Evolutionary conservation across 2,888 invertebrate species (phyloP).

Genomic region (Theretra japonica): DNA sequence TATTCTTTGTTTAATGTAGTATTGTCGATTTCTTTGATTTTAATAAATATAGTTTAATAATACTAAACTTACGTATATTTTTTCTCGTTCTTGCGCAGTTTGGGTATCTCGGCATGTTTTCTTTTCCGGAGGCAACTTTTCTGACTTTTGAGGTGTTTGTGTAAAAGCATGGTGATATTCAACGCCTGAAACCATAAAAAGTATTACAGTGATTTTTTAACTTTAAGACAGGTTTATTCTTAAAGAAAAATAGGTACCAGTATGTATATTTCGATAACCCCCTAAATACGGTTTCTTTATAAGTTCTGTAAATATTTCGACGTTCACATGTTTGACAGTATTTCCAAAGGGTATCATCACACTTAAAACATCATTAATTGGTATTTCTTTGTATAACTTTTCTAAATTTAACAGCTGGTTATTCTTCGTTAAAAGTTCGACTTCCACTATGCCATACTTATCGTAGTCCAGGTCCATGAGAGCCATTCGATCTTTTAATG

Average conservation of each 20-base stretch:
- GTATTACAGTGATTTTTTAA: background rate
- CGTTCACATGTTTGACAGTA: constrained; percentile 72
- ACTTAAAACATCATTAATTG: constrained; percentile 73
- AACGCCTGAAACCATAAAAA: constrained; percentile 64
- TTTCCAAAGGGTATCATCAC: constrained; percentile 74
- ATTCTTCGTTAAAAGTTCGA: constrained; percentile 74
- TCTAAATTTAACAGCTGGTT: constrained; percentile 70
- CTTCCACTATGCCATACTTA: constrained; percentile 77
- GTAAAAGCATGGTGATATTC: constrained; percentile 93
- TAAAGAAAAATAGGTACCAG: constrained; percentile 69
- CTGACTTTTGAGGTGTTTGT: constrained; percentile 89
- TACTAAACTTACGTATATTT: constrained; percentile 67
- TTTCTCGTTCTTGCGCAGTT: constrained; percentile 84
- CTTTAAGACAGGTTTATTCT: background rate
- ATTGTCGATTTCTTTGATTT: background rate
- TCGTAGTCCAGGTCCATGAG: constrained; percentile 77
- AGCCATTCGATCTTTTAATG: constrained; percentile 73
- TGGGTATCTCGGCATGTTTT: constrained; percentile 87
- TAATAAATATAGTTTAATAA: background rate
- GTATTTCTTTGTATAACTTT: constrained; percentile 74
- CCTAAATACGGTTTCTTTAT: constrained; percentile 92
- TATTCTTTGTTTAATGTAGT: no score
- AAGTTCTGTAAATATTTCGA: constrained; percentile 75
- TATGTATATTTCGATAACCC: constrained; percentile 90
- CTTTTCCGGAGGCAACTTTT: constrained; percentile 78